phyloP scores from a whole-genome alignment of 92 coral and sea anemone species.

The Galaxea fascicularis region DNA sequence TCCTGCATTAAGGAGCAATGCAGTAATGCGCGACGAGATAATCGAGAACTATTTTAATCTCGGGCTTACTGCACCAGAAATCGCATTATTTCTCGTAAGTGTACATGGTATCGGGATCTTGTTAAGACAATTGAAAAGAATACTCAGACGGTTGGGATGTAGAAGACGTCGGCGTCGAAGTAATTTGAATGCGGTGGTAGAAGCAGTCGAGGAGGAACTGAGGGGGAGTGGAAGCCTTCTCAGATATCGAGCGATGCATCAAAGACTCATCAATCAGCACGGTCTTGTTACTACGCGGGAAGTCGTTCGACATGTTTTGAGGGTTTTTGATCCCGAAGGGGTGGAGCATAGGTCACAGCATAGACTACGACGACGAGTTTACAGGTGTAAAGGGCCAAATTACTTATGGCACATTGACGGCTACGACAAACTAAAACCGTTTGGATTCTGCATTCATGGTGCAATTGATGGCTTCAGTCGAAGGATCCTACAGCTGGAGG shows the following conservation, averaged over 20 bases:
- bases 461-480: slow-evolving; percentile 41
- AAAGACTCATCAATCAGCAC: slow-evolving; percentile 38
- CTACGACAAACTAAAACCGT: too few species aligned
- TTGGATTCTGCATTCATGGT: slow-evolving; percentile 47
- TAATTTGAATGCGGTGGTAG: slow-evolving; percentile 30
- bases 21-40: slow-evolving; percentile 11
- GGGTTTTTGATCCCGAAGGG: slow-evolving; percentile 8
- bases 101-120: slow-evolving; percentile 13
- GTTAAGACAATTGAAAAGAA: slow-evolving; percentile 30
- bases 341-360: neutral
- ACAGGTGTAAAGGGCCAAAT: slow-evolving; percentile 18
- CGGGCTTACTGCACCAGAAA: slow-evolving; percentile 12
- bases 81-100: slow-evolving; percentile 18
- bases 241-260: slow-evolving; percentile 63
- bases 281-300: slow-evolving; percentile 35
- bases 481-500: slow-evolving; percentile 31
- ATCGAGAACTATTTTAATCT: slow-evolving; percentile 44
- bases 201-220: slow-evolving; percentile 55
- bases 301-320: slow-evolving; percentile 38
- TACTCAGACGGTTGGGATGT: slow-evolving; percentile 17
- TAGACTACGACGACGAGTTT: neutral
- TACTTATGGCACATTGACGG: slow-evolving; percentile 26
- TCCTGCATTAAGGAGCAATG: slow-evolving; percentile 10
- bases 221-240: slow-evolving; percentile 59
- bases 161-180: slow-evolving; percentile 34